Base-by-base conservation (phyloP, 2,113 vertebrate species). In the Oreochromis tanganicae region DNA sequence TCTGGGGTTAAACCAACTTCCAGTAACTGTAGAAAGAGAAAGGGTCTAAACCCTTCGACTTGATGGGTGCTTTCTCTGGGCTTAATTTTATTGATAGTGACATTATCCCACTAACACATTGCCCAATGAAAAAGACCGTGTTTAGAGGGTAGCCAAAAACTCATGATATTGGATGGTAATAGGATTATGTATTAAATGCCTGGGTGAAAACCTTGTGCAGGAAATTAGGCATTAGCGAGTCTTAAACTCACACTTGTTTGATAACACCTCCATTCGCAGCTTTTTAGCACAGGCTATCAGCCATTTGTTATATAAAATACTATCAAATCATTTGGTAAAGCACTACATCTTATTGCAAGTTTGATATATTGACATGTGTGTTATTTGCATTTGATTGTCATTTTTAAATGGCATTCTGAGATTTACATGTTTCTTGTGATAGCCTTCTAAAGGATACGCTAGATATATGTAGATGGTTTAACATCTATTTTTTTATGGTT, bases 121-220 rank as follows among this genome's bases (percentile, higher is more conserved):
- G 81, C 29, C 81, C 57, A 3, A 46, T 82, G 29, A 87, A 82
- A 57, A 84, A 41, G 46, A 90, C 78, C 4, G 79, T 16, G 3
- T 85, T 91, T 85, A 73, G 82, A 91, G 17, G 41, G 36, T 13
- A 55, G 73, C 13, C 81, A 84, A 82, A 90, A 91, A 71, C 32
- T 29, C 48, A 79, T 73, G 36, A 27, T 90, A 84, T 71, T 83
- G 68, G 13, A 7, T 78, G 21, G 36, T 91, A 92, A 92, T 87
- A 87, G 90, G 91, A 94, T 93, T 91, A 88, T 81, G n/a, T 38
- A 1, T 80, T 83, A 82, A 92, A 85, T 75, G 61, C 59, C 27
- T 11, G 9, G 52, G 4, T 66, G 24, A 54, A 75, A 88, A 24
- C 75, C 36, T 48, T 29, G 32, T 38, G 46, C 71, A 71, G 87